These are phyloP conservation scores for Erpornis zantholeuca DNA, from an alignment of 2,113 vertebrate genomes.

Conservation along the genomic window DNA sequence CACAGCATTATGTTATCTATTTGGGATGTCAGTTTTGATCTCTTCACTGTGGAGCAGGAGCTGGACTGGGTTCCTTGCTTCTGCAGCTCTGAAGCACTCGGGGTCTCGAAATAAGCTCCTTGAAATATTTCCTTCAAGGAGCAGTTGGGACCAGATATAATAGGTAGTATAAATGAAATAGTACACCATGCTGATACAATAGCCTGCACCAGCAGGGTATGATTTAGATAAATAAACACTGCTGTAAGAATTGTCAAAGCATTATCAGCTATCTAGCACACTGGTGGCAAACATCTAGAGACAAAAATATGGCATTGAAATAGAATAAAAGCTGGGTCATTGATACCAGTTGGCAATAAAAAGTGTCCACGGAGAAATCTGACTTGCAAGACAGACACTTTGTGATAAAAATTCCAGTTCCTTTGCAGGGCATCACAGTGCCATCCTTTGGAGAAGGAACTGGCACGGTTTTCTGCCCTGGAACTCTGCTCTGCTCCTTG, in stretches of 20 bases:
- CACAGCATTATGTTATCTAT: not conserved
- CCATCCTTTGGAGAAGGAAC: not conserved
- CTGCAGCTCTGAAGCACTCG: not conserved
- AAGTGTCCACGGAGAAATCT: not conserved
- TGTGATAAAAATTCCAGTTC: not conserved
- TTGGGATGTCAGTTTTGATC: not conserved
- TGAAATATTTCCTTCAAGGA: not conserved
- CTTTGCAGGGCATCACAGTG: not conserved
- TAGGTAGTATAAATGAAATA: not conserved
- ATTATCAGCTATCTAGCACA: not conserved
- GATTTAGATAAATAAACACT: constrained; percentile 9
- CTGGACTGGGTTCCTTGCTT: not conserved
- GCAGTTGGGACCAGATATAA: not conserved
- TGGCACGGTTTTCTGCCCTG: not conserved
- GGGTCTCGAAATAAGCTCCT: not conserved
- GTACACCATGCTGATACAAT: not conserved
- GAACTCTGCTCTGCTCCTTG: not conserved
- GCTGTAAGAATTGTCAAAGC: not conserved
- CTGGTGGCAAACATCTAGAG: not conserved
- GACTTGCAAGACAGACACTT: not conserved
- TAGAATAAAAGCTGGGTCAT: not conserved
- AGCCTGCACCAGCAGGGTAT: not conserved
- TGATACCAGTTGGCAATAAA: not conserved
- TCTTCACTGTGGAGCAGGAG: not conserved
- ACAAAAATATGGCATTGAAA: not conserved